Conservation (phyloP, 2,113 vertebrate genomes). For the Syrrhaptes paradoxus region DNA sequence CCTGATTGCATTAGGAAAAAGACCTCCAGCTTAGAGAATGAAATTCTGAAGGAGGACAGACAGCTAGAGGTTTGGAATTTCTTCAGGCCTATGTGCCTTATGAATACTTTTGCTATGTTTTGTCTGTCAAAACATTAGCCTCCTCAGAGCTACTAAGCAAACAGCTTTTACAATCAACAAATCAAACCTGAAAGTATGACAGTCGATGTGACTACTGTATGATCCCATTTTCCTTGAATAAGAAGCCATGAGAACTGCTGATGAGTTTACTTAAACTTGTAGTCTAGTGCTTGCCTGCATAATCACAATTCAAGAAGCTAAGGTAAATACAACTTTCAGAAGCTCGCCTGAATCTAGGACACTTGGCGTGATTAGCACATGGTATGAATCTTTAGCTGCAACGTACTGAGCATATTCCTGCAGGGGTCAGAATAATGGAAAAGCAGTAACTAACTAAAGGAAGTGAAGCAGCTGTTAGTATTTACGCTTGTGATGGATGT, state of each 20-base stretch:
- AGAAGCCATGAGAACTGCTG: neutral
- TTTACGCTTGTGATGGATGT: conserved; percentile 56
- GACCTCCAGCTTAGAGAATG: neutral
- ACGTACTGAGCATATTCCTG: neutral
- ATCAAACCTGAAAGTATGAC: neutral
- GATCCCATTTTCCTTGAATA: neutral
- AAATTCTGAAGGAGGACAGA: conserved; percentile 21
- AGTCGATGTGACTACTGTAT: neutral
- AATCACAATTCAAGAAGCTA: neutral
- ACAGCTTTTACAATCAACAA: conserved; percentile 30
- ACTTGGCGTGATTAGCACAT: neutral
- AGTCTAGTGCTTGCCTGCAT: neutral
- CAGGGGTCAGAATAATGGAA: conserved; percentile 21
- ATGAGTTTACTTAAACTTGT: conserved; percentile 12
- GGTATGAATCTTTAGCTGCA: conserved; percentile 10
- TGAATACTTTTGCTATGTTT: conserved; percentile 19
- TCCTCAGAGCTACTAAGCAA: conserved; percentile 31
- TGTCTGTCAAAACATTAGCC: conserved; percentile 30
- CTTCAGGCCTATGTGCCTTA: neutral
- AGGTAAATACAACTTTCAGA: conserved; percentile 17
- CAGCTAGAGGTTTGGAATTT: conserved; percentile 11
- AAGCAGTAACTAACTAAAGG: neutral
- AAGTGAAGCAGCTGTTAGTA: conserved; percentile 53
- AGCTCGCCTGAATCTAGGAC: neutral
- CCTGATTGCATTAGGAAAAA: neutral